phyloP scores from a whole-genome alignment of 2,113 vertebrate species.

The Rattus rattus region DNA sequence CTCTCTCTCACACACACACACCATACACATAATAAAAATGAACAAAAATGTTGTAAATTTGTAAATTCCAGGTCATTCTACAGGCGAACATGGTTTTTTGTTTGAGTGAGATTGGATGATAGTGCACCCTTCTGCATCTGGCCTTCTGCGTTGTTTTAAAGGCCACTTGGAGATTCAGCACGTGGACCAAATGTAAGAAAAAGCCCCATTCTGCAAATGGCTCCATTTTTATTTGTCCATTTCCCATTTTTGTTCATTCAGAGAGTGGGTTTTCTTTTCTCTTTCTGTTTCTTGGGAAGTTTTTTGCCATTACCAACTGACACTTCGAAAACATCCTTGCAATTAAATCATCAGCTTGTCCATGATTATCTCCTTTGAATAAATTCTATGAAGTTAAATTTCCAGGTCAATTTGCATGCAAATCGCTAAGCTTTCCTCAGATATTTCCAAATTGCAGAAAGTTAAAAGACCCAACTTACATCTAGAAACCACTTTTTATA shows the following conservation, averaged over 20 bases:
- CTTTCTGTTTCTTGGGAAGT: neutral
- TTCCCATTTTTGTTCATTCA: neutral
- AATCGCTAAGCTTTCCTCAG: slow-evolving; percentile 53
- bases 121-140: neutral
- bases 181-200: neutral
- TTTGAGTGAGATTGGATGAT: neutral
- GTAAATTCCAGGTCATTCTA: neutral
- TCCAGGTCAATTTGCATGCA: slow-evolving; percentile 70
- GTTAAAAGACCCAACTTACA: slow-evolving; percentile 60
- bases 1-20: neutral
- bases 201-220: neutral
- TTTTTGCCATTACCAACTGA: slow-evolving; percentile 34
- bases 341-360: slow-evolving; percentile 41
- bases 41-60: neutral
- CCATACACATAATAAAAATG: neutral
- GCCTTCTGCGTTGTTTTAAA: neutral
- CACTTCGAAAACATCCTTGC: slow-evolving; percentile 40
- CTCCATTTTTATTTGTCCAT: neutral
- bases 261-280: neutral
- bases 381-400: slow-evolving; percentile 64
- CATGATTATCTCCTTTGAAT: slow-evolving; percentile 64
- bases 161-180: neutral
- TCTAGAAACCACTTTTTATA: slow-evolving; percentile 10
- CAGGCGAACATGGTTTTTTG: neutral
- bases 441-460: slow-evolving; percentile 57